phyloP scores from a whole-genome alignment of 53 echinoderm and acorn worm species.

The Holothuria scabra region DNA sequence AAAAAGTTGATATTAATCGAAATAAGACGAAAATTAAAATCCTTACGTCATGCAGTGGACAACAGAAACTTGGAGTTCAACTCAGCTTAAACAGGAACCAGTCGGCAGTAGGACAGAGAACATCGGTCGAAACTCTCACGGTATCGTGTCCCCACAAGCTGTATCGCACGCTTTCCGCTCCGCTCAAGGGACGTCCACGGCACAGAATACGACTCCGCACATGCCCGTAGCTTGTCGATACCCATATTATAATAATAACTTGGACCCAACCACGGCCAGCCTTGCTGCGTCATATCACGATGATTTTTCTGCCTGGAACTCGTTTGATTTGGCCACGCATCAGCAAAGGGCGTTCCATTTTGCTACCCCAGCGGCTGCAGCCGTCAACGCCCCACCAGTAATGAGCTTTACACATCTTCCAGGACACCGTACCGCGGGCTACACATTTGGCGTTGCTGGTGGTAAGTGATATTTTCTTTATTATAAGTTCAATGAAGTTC shows the following conservation, averaged over 20 bases:
- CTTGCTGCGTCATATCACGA: constrained; percentile 65
- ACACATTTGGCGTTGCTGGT: constrained; percentile 20
- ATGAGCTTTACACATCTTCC: constrained; percentile 39
- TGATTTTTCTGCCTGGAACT: constrained; percentile 87
- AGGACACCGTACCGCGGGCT: constrained; percentile 11
- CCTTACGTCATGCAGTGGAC: constrained; percentile 25
- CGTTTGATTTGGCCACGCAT: constrained; percentile 68
- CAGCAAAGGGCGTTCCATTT: constrained; percentile 40
- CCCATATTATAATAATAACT: constrained; percentile 78
- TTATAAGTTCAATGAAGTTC: no score
- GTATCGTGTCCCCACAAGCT: constrained; percentile 8
- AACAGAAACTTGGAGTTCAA: constrained; percentile 2
- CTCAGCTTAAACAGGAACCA: constrained; percentile 14
- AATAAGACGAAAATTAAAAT: not conserved
- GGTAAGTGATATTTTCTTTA: constrained; percentile 6
- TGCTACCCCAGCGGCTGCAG: constrained; percentile 10
- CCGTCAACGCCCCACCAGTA: constrained; percentile 7
- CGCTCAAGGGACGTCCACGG: constrained; percentile 35
- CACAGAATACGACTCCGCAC: constrained; percentile 47
- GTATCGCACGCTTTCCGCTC: constrained; percentile 29
- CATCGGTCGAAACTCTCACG: constrained; percentile 7
- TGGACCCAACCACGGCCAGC: constrained; percentile 47
- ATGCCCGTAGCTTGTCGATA: constrained; percentile 76
- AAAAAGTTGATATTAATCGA: not conserved
- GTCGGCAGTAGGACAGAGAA: not conserved